Evolutionary conservation across 2,888 invertebrate species (phyloP).

Genomic region (Ellobium chinense): DNA sequence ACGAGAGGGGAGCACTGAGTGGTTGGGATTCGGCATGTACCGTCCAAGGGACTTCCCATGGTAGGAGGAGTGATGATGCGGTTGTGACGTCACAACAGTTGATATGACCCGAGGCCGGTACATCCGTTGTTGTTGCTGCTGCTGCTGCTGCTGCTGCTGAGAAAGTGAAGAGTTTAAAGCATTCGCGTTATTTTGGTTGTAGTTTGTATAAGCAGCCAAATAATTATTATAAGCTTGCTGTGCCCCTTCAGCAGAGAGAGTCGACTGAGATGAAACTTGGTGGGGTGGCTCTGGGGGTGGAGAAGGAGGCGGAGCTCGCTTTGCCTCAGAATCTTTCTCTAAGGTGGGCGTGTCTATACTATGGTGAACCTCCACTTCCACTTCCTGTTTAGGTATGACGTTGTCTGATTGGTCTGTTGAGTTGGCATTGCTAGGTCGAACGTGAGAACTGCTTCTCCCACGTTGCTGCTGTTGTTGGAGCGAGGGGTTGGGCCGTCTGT

Average conservation of each 20-base stretch:
- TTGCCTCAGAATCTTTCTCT: too few species aligned
- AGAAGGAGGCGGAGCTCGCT: background rate
- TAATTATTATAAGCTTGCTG: too few species aligned
- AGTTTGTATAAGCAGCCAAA: too few species aligned
- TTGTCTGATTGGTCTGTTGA: background rate
- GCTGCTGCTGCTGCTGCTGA: background rate
- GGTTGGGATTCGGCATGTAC: background rate
- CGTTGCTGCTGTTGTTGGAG: background rate
- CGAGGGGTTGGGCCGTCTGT: background rate
- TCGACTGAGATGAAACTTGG: background rate
- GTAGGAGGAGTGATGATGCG: background rate
- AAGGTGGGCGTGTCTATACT: background rate
- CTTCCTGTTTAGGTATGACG: background rate
- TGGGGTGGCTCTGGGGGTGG: background rate
- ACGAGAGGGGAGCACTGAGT: background rate
- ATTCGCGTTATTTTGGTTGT: background rate
- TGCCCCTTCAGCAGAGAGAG: background rate
- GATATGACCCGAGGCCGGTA: background rate
- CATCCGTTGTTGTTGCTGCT: constrained; percentile 6
- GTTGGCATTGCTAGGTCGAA: background rate
- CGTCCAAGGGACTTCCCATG: background rate
- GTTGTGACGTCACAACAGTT: background rate
- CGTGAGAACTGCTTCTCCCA: background rate
- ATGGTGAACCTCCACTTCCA: background rate
- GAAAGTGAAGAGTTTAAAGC: background rate